A percentile compares a stretch with the other conserved stretches of the same genome.
Conservation (phyloP, 2,797 vertebrate genomes). For the Acridotheres tristis region DNA sequence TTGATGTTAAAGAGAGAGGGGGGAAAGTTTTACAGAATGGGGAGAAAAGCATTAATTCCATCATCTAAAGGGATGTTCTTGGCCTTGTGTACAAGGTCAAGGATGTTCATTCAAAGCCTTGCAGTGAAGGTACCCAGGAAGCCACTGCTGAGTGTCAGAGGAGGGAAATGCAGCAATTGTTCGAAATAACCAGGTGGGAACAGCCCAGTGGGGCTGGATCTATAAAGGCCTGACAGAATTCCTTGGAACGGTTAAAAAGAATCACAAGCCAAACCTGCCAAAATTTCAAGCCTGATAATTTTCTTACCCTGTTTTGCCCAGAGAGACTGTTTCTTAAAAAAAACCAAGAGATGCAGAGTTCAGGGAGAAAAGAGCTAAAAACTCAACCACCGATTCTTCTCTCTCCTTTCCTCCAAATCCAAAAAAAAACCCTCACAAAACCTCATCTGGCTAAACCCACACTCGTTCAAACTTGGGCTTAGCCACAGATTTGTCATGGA, state of each 20-base stretch:
- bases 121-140: fast-evolving
- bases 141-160: background rate
- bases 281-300: background rate
- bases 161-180: background rate
- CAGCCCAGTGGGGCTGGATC: background rate
- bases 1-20: fast-evolving
- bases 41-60: background rate
- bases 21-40: background rate
- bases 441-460: slow-evolving; percentile 5
- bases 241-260: background rate
- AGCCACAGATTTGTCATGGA: slow-evolving; percentile 68
- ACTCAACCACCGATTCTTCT: background rate
- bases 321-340: background rate
- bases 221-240: fast-evolving
- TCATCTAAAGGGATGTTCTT: background rate
- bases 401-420: background rate
- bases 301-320: background rate
- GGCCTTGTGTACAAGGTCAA: background rate
- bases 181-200: background rate
- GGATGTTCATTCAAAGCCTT: background rate
- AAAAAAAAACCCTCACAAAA: background rate
- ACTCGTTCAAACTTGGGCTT: background rate
- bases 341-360: background rate
- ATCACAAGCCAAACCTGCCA: background rate
- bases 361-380: background rate